Evolutionary conservation across 2,797 vertebrate species (phyloP), one percentile per base, ranked within the genome.

Genomic region (Sparidentex hasta): DNA sequence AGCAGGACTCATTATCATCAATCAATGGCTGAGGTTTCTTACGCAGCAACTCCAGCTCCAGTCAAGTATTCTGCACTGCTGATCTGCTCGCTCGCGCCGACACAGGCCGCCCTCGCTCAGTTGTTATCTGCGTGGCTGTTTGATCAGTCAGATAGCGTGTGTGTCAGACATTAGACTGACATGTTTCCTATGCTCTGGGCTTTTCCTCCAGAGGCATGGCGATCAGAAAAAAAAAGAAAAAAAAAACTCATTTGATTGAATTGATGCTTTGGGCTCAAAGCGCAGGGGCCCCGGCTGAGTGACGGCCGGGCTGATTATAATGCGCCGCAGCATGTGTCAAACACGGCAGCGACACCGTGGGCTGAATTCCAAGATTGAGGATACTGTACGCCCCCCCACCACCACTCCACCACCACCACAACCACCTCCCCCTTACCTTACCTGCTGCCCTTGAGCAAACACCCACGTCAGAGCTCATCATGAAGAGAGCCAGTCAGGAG

Each of bases 1-100:
- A 87, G 76, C 81, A 55, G 27, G 61, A 76, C 81, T 88, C 88
- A 86, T 93, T 90, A 94, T 80, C 77, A 87, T 91, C 85, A 81
- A 87, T 94, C 90, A 92, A 85, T 90, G 71, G 81, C 51, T 70
- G 74, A 84, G 76, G 29, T 76, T 33, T 90, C 88, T 88, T 80
- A 89, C 69, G 44, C 85, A 86, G 88, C 86, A 89, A 74, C 78
- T 82, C 69, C 41, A 25, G 69, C 70, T 86, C 61, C 74, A 50
- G 83, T 82, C 52, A 23, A 82, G 82, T 82, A 71, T 86, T 84
- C 83, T 74, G 81, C 76, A 8, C 59, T 50, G 80, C 82, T 85
- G 85, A 84, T 89, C 55, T 11, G 17, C 27, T 27, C 27, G 27
- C 46, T 68, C 50, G 77, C 29, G 29, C 29, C 29, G 73, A 78